Percentiles rank a stretch among this genome's conserved stretches.
These are phyloP conservation scores for Molanna angustata DNA, from an alignment of 2,888 invertebrate species.

Conservation along the genomic window DNA sequence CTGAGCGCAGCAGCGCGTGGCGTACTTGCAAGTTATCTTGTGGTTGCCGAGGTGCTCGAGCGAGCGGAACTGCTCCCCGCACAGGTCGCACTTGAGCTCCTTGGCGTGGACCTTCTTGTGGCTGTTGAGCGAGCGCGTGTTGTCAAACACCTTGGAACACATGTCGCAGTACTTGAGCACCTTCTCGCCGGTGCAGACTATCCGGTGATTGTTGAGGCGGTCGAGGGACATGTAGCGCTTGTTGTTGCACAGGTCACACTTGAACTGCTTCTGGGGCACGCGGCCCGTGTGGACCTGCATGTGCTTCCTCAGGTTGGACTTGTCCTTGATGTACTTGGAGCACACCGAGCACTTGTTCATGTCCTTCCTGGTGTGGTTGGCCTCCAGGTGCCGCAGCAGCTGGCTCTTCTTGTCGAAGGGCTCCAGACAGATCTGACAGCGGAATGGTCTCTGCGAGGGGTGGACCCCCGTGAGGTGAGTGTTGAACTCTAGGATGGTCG, in stretches of 20 bases:
- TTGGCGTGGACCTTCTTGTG: slow-evolving; percentile 56
- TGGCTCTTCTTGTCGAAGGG: slow-evolving; percentile 54
- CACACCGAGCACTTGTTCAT: slow-evolving; percentile 56
- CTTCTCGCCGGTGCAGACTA: slow-evolving; percentile 54
- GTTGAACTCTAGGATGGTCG: slow-evolving; percentile 54
- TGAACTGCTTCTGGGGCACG: slow-evolving; percentile 55
- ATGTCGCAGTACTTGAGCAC: slow-evolving; percentile 55
- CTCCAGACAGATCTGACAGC: slow-evolving; percentile 55
- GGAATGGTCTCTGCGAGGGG: slow-evolving; percentile 54
- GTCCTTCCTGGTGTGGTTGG: slow-evolving; percentile 53
- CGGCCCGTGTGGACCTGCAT: slow-evolving; percentile 57
- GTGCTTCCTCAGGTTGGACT: slow-evolving; percentile 54
- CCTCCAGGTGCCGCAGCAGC: slow-evolving; percentile 52
- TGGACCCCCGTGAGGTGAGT: slow-evolving; percentile 54
- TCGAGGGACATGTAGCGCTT: slow-evolving; percentile 55
- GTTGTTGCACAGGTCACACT: slow-evolving; percentile 55
- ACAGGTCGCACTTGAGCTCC: slow-evolving; percentile 53
- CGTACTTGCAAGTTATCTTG: slow-evolving; percentile 50
- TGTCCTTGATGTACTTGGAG: slow-evolving; percentile 56
- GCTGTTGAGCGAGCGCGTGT: slow-evolving; percentile 54
- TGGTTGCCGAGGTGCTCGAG: slow-evolving; percentile 54
- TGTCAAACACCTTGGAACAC: slow-evolving; percentile 56
- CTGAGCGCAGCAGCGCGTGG: slow-evolving; percentile 49
- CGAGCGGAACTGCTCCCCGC: slow-evolving; percentile 53
- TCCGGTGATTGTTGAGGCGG: slow-evolving; percentile 54